These are phyloP conservation scores for Bucco capensis DNA, from an alignment of 2,113 vertebrate genomes.

Conservation along the genomic window DNA sequence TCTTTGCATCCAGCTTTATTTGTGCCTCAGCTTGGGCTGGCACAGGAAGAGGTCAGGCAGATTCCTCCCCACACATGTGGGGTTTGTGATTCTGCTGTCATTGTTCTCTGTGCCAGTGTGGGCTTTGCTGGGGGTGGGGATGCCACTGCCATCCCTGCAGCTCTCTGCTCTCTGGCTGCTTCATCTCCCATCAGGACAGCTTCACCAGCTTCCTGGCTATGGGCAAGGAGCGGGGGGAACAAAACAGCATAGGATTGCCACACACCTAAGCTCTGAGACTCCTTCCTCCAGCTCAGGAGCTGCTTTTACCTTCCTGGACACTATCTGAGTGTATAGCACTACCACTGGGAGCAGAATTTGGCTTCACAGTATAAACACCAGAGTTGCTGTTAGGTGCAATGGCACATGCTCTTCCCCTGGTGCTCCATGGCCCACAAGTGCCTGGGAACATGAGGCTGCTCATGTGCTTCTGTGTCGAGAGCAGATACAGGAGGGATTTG, in stretches of 20 bases:
- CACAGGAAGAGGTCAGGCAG: constrained; percentile 49
- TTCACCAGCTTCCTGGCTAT: neutral
- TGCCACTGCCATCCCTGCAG: neutral
- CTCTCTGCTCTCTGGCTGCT: neutral
- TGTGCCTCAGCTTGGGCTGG: neutral
- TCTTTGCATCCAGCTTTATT: neutral
- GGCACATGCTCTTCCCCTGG: neutral
- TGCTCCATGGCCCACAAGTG: neutral
- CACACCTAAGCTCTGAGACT: neutral
- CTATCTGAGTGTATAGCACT: neutral
- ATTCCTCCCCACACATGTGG: neutral
- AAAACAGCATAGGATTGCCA: neutral
- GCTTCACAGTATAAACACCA: neutral
- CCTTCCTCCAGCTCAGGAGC: neutral
- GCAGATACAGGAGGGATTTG: neutral
- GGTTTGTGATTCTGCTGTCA: constrained; percentile 68
- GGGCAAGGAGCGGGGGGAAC: neutral
- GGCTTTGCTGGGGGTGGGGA: neutral
- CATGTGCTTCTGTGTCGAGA: neutral
- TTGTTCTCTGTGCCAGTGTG: neutral
- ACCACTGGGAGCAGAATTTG: neutral
- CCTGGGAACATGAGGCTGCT: neutral
- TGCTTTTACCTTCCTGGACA: neutral
- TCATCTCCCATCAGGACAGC: rapidly evolving
- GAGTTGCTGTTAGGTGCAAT: neutral